Conservation (phyloP, 1,140 invertebrate genomes). For the Brachionus calyciflorus region DNA sequence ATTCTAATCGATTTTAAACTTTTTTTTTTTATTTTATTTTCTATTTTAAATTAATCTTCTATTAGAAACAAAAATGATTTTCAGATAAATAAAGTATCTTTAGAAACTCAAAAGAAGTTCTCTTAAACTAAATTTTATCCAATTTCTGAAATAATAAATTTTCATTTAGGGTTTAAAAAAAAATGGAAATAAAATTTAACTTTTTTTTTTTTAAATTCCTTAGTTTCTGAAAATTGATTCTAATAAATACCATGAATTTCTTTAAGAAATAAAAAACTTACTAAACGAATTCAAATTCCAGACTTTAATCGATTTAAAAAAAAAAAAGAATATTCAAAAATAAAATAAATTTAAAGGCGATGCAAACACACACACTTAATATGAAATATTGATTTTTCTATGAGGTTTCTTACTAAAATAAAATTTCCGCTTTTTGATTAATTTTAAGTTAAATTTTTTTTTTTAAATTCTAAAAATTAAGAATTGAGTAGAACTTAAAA, state of each 20-base stretch:
- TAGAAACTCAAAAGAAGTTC: background rate
- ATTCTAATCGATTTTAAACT: background rate
- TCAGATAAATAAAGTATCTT: slow-evolving; percentile 22
- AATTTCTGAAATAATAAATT: background rate
- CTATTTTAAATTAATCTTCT: slow-evolving; percentile 8
- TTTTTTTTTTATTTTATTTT: no score
- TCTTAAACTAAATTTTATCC: background rate
- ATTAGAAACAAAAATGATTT: slow-evolving; percentile 9
- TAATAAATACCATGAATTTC: background rate
- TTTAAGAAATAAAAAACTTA: background rate
- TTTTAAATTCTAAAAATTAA: slow-evolving; percentile 5
- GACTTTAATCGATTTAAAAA: slow-evolving; percentile 32
- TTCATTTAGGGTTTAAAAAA: slow-evolving; percentile 2
- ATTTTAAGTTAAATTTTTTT: background rate
- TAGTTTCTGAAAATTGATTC: slow-evolving; percentile 42
- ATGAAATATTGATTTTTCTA: slow-evolving; percentile 22
- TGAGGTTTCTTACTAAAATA: no score
- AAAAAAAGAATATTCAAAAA: background rate
- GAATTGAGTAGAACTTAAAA: slow-evolving; percentile 19
- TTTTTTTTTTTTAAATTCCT: slow-evolving; percentile 3
- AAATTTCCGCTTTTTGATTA: slow-evolving; percentile 10
- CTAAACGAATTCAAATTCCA: no score
- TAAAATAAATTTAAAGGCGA: no score
- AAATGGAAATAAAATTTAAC: no score
- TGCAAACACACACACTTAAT: no score